Percentiles rank a stretch among this genome's conserved stretches.
Conservation (phyloP, 2,888 invertebrate species). For the Cephus pygmeus region DNA sequence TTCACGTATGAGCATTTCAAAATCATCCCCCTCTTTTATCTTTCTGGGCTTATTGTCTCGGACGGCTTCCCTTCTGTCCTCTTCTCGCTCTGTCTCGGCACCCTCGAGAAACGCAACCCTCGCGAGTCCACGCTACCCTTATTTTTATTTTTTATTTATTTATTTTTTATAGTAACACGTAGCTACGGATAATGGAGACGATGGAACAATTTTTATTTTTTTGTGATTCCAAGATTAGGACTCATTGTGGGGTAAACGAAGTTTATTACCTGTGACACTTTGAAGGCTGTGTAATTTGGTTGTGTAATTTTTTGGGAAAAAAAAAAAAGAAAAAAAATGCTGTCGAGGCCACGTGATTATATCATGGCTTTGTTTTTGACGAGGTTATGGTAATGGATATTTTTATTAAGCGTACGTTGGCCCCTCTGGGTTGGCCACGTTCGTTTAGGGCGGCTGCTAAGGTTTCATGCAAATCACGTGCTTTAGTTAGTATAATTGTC, state of each 20-base stretch:
- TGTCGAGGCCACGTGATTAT: background rate
- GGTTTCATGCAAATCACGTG: background rate
- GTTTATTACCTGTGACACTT: background rate
- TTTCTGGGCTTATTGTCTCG: slow-evolving; percentile 39
- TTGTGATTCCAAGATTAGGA: background rate
- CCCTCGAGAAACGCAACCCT: slow-evolving; percentile 6
- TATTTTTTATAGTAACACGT: slow-evolving; percentile 10
- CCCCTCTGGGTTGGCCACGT: background rate
- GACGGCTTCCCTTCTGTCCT: background rate
- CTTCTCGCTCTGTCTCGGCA: background rate
- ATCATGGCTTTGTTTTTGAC: background rate
- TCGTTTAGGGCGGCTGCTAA: background rate
- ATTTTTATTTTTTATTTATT: slow-evolving; percentile 5
- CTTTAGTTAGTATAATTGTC: background rate
- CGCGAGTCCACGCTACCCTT: background rate
- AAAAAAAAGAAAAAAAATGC: no score
- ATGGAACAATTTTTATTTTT: background rate
- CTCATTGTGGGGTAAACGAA: background rate
- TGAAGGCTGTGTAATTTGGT: background rate
- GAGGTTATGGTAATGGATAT: background rate
- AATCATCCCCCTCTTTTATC: slow-evolving; percentile 29
- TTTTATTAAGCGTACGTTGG: background rate
- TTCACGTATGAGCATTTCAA: slow-evolving; percentile 20
- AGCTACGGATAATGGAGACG: slow-evolving; percentile 25
- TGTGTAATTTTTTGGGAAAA: background rate